Evolutionary conservation across 2,113 vertebrate genomes (phyloP), one percentile per base, ranked within the genome.

Genomic region (Atlantisia rogersi): DNA sequence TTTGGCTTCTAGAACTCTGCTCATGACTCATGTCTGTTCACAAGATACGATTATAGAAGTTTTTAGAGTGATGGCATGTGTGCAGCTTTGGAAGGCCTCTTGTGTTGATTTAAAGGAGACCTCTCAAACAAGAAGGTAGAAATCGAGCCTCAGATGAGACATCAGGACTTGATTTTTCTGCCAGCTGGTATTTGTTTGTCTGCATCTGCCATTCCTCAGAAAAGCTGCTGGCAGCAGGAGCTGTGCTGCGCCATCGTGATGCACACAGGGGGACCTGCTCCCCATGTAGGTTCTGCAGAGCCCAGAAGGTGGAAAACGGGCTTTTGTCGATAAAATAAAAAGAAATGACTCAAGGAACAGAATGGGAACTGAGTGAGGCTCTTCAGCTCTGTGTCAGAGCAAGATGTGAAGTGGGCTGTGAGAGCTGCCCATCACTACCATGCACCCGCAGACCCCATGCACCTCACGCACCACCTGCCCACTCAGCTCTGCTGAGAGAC

Each of bases 11-110:
- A 77, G 64, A 40, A 40, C 82, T 77, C 46, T 74, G 37, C 46
- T 62, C 70, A 3, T 91, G 91, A 92, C 88, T 96, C 88, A 90
- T 63, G 39, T 94, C 94, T 80, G 78, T 65, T 82, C 74, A 42
- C 81, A 82, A 92, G 86, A 87, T 73, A 39, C 1, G 64, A 84
- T 86, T 82, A 80, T 12, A 14, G 74, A 87, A 86, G 55, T 64
- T 86, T 86, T 86, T 7, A 60, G 62, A 91, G 86, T 64, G n/a
- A 16, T 35, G 81, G 86, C 59, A 73, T n/a, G 67, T 63, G 78
- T 70, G 78, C 63, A 21, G 53, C 19, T 67, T 75, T 76, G 63
- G 77, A 78, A 78, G 55, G 74, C 37, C 74, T 84, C 15, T 55
- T 65, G 10, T 46, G 77, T 11, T 71, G 77, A 10, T 91, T 78